Evolutionary conservation across 2,113 vertebrate species (phyloP).

Genomic region (Oophaga pumilio): DNA sequence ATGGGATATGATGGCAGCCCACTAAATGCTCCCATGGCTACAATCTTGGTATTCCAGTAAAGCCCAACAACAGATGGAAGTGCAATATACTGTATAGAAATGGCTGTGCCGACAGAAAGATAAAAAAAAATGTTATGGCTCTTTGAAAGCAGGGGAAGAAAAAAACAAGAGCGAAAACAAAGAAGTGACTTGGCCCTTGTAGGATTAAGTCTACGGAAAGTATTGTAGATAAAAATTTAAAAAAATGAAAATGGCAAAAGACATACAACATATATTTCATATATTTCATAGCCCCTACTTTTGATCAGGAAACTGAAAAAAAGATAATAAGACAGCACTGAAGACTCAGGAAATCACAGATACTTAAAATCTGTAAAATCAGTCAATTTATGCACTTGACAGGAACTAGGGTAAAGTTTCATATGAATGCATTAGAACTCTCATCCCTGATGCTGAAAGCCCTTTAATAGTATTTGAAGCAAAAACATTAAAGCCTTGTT

Average conservation of each 20-base stretch:
- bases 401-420: background rate
- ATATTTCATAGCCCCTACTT: background rate
- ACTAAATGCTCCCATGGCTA: too few relatives aligned
- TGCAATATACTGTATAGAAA: too few relatives aligned
- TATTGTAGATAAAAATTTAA: background rate
- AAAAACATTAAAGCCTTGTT: slow-evolving; percentile 4
- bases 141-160: too few relatives aligned
- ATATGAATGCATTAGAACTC: background rate
- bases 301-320: background rate
- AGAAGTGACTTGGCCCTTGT: too few relatives aligned
- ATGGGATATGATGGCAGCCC: too few relatives aligned
- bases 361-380: background rate
- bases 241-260: background rate
- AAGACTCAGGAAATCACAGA: background rate
- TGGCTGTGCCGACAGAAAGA: too few relatives aligned
- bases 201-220: background rate
- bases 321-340: background rate
- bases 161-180: too few relatives aligned
- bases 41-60: too few relatives aligned
- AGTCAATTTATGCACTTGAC: background rate
- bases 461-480: background rate
- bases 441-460: background rate
- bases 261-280: background rate
- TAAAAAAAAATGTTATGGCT: too few relatives aligned
- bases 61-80: too few relatives aligned